Percentiles rank a stretch among this genome's conserved stretches.
Conservation (phyloP, 1,140 invertebrate species). For the Anastrepha ludens region DNA sequence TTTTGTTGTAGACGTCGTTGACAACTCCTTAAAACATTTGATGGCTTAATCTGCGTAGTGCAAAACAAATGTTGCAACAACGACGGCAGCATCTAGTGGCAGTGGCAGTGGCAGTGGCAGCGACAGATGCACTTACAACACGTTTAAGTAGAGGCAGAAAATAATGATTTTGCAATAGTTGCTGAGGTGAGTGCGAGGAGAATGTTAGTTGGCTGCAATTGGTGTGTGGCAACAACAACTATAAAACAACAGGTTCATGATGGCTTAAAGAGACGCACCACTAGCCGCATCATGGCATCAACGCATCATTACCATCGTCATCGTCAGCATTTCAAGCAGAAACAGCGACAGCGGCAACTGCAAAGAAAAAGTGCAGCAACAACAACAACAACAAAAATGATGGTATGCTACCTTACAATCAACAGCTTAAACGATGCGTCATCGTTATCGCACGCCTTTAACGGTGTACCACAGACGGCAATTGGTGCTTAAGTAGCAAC, state of each 20-base stretch:
- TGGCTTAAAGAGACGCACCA: background rate
- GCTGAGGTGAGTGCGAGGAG: background rate
- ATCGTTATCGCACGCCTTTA: constrained; percentile 46
- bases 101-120: background rate
- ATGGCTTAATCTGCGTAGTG: constrained; percentile 35
- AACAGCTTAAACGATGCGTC: constrained; percentile 49
- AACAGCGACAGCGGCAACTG: background rate
- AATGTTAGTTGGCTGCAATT: constrained; percentile 34
- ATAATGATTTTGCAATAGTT: constrained; percentile 6
- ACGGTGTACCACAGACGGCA: background rate
- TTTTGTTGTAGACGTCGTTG: background rate
- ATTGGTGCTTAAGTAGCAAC: background rate
- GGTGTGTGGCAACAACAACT: background rate
- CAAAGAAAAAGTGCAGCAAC: background rate
- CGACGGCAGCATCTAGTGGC: too few species aligned
- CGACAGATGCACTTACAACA: too few species aligned
- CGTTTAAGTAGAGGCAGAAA: background rate
- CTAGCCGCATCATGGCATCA: background rate
- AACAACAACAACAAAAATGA: constrained; percentile 33
- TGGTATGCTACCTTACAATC: constrained; percentile 49
- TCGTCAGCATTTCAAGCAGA: background rate
- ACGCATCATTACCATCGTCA: constrained; percentile 1
- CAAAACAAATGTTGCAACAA: constrained; percentile 40
- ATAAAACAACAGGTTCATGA: constrained; percentile 21
- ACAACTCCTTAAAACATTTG: constrained; percentile 48